A percentile compares a stretch with the other conserved stretches of the same genome.
Evolutionary conservation across 2,888 invertebrate species (phyloP).

Genomic region (Drosophila prostipennis): DNA sequence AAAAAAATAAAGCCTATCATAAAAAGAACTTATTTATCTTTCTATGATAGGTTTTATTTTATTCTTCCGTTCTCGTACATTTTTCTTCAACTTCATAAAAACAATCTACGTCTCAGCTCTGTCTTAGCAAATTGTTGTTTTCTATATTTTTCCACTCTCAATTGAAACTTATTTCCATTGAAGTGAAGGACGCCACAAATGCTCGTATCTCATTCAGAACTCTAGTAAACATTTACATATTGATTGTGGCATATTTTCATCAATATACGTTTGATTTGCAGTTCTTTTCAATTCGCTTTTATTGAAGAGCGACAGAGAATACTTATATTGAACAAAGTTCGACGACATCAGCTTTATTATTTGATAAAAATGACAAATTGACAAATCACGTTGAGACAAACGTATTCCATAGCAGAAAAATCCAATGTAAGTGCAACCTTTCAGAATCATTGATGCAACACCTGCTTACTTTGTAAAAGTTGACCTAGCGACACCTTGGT

Average conservation of each 20-base stretch:
- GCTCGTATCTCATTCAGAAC: constrained; percentile 29
- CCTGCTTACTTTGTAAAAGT: constrained; percentile 49
- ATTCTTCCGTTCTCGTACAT: too few species aligned
- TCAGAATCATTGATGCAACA: constrained; percentile 50
- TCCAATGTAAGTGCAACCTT: constrained; percentile 17
- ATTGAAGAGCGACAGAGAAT: constrained; percentile 46
- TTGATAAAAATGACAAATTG: constrained; percentile 39
- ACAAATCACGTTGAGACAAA: constrained; percentile 9
- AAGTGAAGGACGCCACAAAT: constrained; percentile 58
- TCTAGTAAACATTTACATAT: constrained; percentile 68
- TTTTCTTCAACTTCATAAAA: neutral
- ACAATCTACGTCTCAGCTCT: constrained; percentile 48
- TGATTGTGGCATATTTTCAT: constrained; percentile 68
- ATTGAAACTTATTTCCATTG: constrained; percentile 64
- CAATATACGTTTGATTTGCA: constrained; percentile 30
- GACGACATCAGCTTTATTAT: constrained; percentile 52
- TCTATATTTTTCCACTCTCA: constrained; percentile 40
- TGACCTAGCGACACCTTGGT: constrained; percentile 56
- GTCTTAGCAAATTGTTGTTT: constrained; percentile 28
- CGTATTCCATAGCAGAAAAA: constrained; percentile 13
- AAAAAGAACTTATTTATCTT: too few species aligned
- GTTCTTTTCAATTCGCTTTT: constrained; percentile 44
- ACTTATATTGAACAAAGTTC: constrained; percentile 63
- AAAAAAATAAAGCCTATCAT: too few species aligned
- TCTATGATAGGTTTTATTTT: too few species aligned